phyloP scores from a whole-genome alignment of 35 echinoderm and acorn worm genomes.

The Stichopus chloronotus region DNA sequence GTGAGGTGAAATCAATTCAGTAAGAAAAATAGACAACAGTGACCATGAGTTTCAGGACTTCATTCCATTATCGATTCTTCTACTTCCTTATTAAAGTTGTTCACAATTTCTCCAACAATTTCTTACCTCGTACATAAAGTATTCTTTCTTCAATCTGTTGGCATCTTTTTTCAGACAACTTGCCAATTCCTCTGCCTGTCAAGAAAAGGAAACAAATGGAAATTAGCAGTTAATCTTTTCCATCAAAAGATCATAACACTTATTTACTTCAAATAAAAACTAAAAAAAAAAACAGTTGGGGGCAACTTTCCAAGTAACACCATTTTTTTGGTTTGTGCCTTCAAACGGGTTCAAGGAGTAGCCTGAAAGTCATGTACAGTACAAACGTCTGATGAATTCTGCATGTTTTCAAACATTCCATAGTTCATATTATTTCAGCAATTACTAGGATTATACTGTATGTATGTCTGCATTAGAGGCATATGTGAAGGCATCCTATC shows the following conservation, averaged over 20 bases:
- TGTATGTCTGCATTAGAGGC: too few relatives aligned
- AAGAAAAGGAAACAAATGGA: not conserved
- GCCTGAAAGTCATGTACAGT: not conserved
- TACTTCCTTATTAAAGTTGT: not conserved
- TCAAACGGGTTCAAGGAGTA: not conserved
- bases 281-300: not conserved
- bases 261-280: not conserved
- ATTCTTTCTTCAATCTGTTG: slow-evolving; percentile 70
- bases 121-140: slow-evolving; percentile 86
- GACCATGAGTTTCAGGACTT: not conserved
- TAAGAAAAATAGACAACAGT: not conserved
- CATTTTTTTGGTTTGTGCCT: not conserved
- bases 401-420: too few relatives aligned
- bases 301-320: not conserved
- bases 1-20: not conserved
- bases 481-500: too few relatives aligned
- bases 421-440: too few relatives aligned
- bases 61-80: not conserved
- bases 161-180: slow-evolving; percentile 42
- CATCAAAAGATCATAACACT: not conserved
- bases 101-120: not conserved
- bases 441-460: too few relatives aligned
- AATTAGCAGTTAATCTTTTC: not conserved
- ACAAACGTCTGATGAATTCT: not conserved
- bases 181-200: slow-evolving; percentile 61